Evolutionary conservation across 2,113 vertebrate genomes (phyloP).

Genomic region (Taxidea taxus): DNA sequence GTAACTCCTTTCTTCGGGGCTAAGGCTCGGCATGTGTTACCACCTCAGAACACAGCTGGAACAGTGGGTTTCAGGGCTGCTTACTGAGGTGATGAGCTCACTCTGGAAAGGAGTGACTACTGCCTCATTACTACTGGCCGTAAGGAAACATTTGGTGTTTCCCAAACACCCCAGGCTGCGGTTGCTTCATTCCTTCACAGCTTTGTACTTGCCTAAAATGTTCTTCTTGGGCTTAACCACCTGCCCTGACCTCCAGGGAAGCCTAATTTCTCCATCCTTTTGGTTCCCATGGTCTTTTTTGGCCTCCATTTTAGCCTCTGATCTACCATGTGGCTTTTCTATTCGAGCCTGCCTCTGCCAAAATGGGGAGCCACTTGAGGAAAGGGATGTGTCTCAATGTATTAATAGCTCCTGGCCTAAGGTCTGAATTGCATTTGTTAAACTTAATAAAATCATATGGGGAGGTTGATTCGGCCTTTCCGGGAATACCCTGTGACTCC

Average conservation of each 20-base stretch:
- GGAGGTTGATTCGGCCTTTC: neutral
- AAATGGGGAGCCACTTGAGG: neutral
- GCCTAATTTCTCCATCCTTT: neutral
- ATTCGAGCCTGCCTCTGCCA: neutral
- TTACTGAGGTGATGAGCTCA: neutral
- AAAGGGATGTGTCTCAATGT: neutral
- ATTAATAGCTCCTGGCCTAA: neutral
- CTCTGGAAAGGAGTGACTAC: neutral
- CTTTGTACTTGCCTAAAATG: neutral
- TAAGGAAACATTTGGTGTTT: neutral
- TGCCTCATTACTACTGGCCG: no score
- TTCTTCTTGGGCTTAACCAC: neutral
- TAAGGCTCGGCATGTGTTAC: neutral
- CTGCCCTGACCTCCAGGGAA: neutral
- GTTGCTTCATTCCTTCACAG: neutral
- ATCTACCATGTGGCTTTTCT: neutral
- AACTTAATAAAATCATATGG: neutral
- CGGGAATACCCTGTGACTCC: neutral
- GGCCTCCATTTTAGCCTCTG: neutral
- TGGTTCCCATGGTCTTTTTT: neutral
- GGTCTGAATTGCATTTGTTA: neutral
- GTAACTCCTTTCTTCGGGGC: neutral
- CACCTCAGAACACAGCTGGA: neutral
- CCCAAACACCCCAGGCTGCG: neutral
- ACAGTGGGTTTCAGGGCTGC: neutral